Evolutionary conservation across 2,888 invertebrate genomes (phyloP).

Genomic region (Scaptomyza reducta): DNA sequence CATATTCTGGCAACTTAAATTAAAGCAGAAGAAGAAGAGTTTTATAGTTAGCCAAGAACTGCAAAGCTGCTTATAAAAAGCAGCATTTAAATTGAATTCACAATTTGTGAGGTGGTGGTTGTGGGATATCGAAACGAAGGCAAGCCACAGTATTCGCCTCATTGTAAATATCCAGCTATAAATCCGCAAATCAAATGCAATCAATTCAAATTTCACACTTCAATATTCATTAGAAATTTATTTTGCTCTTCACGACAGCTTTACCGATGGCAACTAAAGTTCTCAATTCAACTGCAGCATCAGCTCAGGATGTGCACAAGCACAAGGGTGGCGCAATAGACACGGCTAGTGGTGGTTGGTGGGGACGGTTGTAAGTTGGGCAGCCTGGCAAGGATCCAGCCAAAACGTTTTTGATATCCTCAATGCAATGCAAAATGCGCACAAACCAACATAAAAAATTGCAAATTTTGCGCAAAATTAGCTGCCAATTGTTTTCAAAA

Average conservation of each 20-base stretch:
- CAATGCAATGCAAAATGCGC: slow-evolving; percentile 34
- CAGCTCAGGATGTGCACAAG: slow-evolving; percentile 19
- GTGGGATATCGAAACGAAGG: background rate
- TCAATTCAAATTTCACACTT: slow-evolving; percentile 78
- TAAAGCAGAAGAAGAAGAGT: background rate
- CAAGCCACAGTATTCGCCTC: slow-evolving; percentile 31
- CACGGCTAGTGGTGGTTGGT: background rate
- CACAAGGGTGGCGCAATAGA: background rate
- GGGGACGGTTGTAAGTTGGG: background rate
- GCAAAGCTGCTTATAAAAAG: slow-evolving; percentile 23
- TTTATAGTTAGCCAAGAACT: slow-evolving; percentile 7
- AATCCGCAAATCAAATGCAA: slow-evolving; percentile 75
- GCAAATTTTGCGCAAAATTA: slow-evolving; percentile 74
- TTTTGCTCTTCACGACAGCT: slow-evolving; percentile 66
- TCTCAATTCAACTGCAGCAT: slow-evolving; percentile 19
- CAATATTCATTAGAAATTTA: slow-evolving; percentile 78
- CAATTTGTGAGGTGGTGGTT: background rate
- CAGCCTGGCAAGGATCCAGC: slow-evolving; percentile 50
- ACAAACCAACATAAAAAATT: slow-evolving; percentile 56
- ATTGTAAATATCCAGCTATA: slow-evolving; percentile 68
- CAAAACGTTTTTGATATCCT: slow-evolving; percentile 25
- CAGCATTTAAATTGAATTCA: slow-evolving; percentile 37
- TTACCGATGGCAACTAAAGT: slow-evolving; percentile 34
- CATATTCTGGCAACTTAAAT: background rate
- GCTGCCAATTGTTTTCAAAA: slow-evolving; percentile 76